Percentiles rank a stretch among this genome's conserved stretches.
Conservation (phyloP, 2,888 invertebrate genomes). For the Meliscaeva auricollis region DNA sequence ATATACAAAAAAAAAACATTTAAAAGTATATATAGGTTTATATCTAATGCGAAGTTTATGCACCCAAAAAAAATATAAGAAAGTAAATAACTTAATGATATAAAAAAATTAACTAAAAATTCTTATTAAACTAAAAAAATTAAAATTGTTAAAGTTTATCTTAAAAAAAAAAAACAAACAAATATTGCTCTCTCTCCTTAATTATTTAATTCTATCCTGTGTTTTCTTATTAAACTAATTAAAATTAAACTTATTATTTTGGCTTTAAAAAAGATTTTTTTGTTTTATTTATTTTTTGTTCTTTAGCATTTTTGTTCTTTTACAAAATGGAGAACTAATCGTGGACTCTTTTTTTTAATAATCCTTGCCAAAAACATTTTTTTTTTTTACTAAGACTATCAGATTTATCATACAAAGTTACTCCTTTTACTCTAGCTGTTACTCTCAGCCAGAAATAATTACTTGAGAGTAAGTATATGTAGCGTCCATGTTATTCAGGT, state of each 20-base stretch:
- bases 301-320: too few relatives aligned
- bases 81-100: constrained; percentile 26
- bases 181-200: constrained; percentile 40
- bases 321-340: too few relatives aligned
- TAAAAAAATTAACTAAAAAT: constrained; percentile 33
- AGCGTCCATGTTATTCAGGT: too few relatives aligned
- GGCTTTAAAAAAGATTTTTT: constrained; percentile 1
- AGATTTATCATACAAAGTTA: too few relatives aligned
- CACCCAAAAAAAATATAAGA: constrained; percentile 56
- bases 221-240: constrained; percentile 13
- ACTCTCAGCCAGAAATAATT: too few relatives aligned
- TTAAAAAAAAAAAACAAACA: constrained; percentile 22
- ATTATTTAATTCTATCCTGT: constrained; percentile 30
- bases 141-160: constrained; percentile 57
- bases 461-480: too few relatives aligned
- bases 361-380: too few relatives aligned
- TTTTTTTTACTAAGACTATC: too few relatives aligned
- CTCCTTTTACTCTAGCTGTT: too few relatives aligned
- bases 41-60: constrained; percentile 62
- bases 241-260: constrained; percentile 44
- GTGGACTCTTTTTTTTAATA: too few relatives aligned
- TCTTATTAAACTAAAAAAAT: constrained; percentile 39
- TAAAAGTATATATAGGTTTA: constrained; percentile 44
- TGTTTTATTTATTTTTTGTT: constrained; percentile 25
- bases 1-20: constrained; percentile 32